Evolutionary conservation across 1,140 invertebrate species (phyloP).

Genomic region (Euura saliciscinereae): DNA sequence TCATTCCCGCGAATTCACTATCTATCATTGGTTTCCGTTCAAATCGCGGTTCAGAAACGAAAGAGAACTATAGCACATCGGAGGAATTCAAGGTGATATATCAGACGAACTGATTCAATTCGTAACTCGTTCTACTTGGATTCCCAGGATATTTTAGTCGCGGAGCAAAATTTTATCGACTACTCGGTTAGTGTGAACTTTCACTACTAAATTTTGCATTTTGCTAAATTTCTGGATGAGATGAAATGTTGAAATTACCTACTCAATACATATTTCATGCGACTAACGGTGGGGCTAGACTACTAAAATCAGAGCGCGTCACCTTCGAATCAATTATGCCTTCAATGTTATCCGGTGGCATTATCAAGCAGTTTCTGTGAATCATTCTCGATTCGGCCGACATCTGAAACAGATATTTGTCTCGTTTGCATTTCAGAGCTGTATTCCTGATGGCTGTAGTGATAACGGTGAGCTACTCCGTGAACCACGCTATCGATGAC

Average conservation of each 20-base stretch:
- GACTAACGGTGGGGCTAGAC: constrained; percentile 3
- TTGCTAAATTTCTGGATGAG: neutral
- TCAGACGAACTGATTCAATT: too few relatives aligned
- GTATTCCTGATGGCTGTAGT: constrained; percentile 58
- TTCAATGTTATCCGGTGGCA: constrained; percentile 8
- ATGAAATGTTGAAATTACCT: constrained; percentile 2
- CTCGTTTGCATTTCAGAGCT: constrained; percentile 45
- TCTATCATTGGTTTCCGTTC: too few relatives aligned
- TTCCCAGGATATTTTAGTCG: too few relatives aligned
- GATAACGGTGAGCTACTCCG: constrained; percentile 61
- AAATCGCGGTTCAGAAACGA: too few relatives aligned
- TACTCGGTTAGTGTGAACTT: too few relatives aligned
- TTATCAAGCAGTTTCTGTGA: neutral
- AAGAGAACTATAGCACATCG: too few relatives aligned
- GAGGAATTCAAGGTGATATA: too few relatives aligned
- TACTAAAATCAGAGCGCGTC: constrained; percentile 13
- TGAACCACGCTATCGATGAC: constrained; percentile 42
- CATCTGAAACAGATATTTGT: neutral
- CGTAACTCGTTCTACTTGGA: too few relatives aligned
- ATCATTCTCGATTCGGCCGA: neutral
- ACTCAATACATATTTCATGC: too few relatives aligned
- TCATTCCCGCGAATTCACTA: too few relatives aligned
- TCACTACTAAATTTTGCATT: too few relatives aligned
- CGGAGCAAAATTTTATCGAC: too few relatives aligned
- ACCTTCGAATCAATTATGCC: neutral